Evolutionary conservation across 2,113 vertebrate species (phyloP).

Genomic region (Felis chaus): DNA sequence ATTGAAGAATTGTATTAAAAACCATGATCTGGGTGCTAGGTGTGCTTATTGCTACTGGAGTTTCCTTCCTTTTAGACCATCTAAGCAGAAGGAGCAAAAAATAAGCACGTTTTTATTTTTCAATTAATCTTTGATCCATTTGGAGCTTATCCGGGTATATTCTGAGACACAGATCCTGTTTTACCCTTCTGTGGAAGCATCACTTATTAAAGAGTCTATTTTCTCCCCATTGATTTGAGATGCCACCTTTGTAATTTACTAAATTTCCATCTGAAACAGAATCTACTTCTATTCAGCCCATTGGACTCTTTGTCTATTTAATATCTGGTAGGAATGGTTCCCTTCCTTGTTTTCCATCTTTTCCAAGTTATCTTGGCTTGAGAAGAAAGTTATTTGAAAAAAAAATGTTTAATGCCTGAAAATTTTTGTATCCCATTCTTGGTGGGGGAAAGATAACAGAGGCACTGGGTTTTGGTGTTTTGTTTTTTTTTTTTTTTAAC

Average conservation of each 20-base stretch:
- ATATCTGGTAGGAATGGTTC: neutral
- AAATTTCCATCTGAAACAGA: neutral
- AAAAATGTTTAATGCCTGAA: neutral
- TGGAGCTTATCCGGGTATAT: neutral
- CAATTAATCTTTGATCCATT: neutral
- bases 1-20: neutral
- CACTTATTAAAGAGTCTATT: slow-evolving; percentile 14
- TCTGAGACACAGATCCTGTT: neutral
- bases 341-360: neutral
- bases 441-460: neutral
- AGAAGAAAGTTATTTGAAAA: neutral
- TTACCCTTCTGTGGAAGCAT: neutral
- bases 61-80: neutral
- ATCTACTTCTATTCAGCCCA: neutral
- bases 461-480: no score
- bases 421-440: neutral
- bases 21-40: no score
- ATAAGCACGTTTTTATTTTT: neutral
- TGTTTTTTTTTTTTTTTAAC: no score
- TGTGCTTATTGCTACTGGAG: neutral
- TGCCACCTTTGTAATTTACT: neutral
- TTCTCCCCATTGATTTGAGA: neutral
- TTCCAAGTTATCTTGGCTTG: slow-evolving; percentile 13
- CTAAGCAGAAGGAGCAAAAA: neutral
- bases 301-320: neutral